Percentiles rank a stretch among this genome's conserved stretches.
phyloP scores from a whole-genome alignment of 2,888 invertebrate genomes.

The Bellardia bayeri region DNA sequence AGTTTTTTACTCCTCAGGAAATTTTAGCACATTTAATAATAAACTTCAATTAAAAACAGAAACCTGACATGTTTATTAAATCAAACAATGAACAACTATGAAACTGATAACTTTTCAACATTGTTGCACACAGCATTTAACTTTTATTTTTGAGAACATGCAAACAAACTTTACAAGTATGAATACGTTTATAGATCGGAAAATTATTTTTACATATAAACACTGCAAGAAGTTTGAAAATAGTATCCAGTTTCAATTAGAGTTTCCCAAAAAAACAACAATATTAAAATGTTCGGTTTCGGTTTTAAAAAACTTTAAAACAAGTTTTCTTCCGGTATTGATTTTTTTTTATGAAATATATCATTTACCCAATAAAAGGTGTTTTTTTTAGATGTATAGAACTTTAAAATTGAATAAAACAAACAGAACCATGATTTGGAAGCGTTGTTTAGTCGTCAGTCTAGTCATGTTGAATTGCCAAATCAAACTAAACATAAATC shows the following conservation, averaged over 20 bases:
- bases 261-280: no score
- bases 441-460: no score
- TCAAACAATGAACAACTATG: conserved; percentile 28
- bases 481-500: no score
- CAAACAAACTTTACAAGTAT: neutral
- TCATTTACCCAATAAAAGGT: no score
- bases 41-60: conserved; percentile 64
- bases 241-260: neutral
- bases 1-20: neutral
- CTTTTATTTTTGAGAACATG: neutral
- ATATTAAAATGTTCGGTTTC: no score
- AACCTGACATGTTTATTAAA: conserved; percentile 65
- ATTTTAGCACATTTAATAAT: conserved; percentile 16
- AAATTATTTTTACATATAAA: conserved; percentile 18
- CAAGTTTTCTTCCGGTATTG: no score
- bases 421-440: no score
- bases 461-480: no score
- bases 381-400: no score
- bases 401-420: no score
- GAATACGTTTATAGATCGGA: neutral
- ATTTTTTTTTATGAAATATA: no score
- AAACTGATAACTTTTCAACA: conserved; percentile 6
- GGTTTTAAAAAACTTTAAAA: no score
- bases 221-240: conserved; percentile 14
- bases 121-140: neutral